Conservation (phyloP, 2,888 invertebrate genomes). For the Synergus umbraculus region DNA sequence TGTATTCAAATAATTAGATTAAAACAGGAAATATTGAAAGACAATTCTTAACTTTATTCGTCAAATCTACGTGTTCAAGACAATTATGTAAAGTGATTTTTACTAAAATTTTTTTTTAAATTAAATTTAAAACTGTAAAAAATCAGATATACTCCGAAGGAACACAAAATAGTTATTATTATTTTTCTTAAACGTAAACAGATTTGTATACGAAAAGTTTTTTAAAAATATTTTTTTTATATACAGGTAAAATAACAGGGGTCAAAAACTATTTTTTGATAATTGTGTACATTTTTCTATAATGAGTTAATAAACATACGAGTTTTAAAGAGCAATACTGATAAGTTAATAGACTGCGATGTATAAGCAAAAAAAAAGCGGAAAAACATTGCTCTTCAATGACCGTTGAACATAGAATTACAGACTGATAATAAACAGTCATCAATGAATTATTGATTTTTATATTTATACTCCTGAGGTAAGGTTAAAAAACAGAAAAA, state of each 20-base stretch:
- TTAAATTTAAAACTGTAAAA: too few relatives aligned
- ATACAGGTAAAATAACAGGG: constrained; percentile 8
- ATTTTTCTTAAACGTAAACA: too few relatives aligned
- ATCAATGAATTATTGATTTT: constrained; percentile 4
- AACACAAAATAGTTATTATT: too few relatives aligned
- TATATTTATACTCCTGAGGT: constrained; percentile 27
- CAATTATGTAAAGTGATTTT: neutral
- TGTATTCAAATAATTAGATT: neutral
- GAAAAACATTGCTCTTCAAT: neutral
- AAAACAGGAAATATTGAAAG: neutral
- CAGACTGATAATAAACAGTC: constrained; percentile 4
- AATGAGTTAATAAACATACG: neutral
- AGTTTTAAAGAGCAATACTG: neutral
- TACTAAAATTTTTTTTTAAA: neutral
- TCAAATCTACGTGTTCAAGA: neutral
- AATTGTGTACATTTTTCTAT: neutral
- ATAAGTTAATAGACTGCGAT: constrained; percentile 16
- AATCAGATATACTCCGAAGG: too few relatives aligned
- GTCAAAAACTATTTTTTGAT: constrained; percentile 18
- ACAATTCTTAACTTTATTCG: neutral
- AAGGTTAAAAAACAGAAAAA: constrained; percentile 20
- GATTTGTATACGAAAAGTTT: too few relatives aligned
- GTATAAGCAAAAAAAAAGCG: neutral
- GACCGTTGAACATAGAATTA: neutral
- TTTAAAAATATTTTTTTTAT: too few relatives aligned